These are phyloP conservation scores for Oscheius sp. DNA, from an alignment of 2,888 invertebrate species.

Conservation along the genomic window DNA sequence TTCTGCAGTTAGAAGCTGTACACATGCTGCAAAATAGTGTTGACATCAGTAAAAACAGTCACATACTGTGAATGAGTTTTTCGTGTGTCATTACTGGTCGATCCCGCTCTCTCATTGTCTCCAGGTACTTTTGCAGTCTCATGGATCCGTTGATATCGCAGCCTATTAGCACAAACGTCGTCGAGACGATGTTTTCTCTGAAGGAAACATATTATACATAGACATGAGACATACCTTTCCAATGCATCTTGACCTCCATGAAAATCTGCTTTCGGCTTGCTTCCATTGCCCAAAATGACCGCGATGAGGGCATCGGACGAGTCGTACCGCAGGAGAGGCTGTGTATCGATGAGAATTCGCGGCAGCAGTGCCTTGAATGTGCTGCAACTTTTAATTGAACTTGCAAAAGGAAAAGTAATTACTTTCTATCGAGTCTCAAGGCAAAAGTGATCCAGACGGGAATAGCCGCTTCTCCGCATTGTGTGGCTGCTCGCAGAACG, in stretches of 20 bases:
- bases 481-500: conserved; percentile 33
- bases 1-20: conserved; percentile 29
- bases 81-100: not conserved
- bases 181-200: conserved; percentile 33
- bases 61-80: not conserved
- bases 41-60: not conserved
- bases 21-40: conserved; percentile 19
- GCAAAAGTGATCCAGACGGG: conserved; percentile 35
- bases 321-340: conserved; percentile 36
- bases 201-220: too few relatives aligned
- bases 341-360: conserved; percentile 38
- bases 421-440: conserved; percentile 7
- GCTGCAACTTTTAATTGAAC: not conserved
- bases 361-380: conserved; percentile 30
- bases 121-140: conserved; percentile 11
- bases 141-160: not conserved
- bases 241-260: not conserved
- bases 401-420: not conserved
- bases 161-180: conserved; percentile 29
- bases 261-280: not conserved
- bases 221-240: conserved; percentile 17
- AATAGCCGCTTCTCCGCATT: conserved; percentile 21
- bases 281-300: conserved; percentile 25
- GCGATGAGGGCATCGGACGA: conserved; percentile 20
- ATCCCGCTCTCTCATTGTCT: conserved; percentile 6